Base-by-base conservation (phyloP, 2,888 invertebrate genomes). In the Dendrolimus pini region DNA sequence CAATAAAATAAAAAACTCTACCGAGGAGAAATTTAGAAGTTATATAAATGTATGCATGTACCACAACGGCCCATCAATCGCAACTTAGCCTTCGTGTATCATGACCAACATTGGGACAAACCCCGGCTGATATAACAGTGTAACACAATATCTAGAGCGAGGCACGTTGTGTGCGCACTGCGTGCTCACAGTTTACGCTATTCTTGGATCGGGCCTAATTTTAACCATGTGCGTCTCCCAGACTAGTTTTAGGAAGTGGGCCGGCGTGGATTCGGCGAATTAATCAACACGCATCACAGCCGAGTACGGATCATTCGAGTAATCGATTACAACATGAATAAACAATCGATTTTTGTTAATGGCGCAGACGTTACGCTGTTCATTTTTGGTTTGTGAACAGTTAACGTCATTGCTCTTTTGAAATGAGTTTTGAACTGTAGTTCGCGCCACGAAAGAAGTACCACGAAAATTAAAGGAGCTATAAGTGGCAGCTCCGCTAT, bases 161-260 rank as follows among this genome's bases (percentile, higher is more conserved):
- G 73, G 71, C 47, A 47, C 47, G 78, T 78, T 74, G 75, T 75
- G 71, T 69, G 74, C 75, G 73, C 82, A 83, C 78, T 80, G 78
- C 82, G 75, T 78, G 83, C 77, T 69, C 80, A 75, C 79, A 80
- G 85, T 88, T 88, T 83, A 85, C 83, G 82, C 89, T 89, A 89
- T 89, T 90, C 83, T 85, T 72, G 88, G 88, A 82, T 79, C 78
- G 78, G 69, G 73, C 81, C 90, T 90, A 89, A 90, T 90, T 90
- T 89, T 89, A 90, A 87, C 90, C 89, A 89, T 89, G 78, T 88
- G 86, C 87, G 89, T 89, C 85, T 87, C 87, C 75, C 83, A 82
- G 84, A 82, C 84, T 85, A 83, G 88, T 82, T 86, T 87, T 88
- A 88, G 89, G 89, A 90, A 88, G 88, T 89, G 85, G 85, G 88